Conservation (phyloP, 2,113 vertebrate species). For the Camelus bactrianus region DNA sequence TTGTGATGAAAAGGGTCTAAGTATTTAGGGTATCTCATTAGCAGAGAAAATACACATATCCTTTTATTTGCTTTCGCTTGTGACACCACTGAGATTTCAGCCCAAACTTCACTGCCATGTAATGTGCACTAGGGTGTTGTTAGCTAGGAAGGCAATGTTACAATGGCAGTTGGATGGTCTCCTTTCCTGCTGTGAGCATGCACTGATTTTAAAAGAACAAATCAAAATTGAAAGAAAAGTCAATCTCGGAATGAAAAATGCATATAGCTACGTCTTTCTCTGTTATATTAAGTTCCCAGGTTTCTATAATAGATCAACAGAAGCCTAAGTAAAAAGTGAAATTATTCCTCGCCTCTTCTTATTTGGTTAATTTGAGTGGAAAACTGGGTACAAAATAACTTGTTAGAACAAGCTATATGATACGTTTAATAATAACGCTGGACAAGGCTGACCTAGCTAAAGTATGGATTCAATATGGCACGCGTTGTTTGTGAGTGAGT, state of each 20-base stretch:
- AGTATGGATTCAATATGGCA: not conserved
- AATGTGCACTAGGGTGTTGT: not conserved
- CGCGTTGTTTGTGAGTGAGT: not conserved
- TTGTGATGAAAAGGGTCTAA: constrained; percentile 42
- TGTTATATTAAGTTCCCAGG: not conserved
- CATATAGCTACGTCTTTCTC: not conserved
- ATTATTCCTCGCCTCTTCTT: not conserved
- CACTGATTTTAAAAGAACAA: not conserved
- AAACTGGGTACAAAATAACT: not conserved
- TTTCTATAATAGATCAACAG: not conserved
- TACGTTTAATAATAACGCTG: not conserved
- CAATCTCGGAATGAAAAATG: not conserved
- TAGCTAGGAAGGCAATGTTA: not conserved
- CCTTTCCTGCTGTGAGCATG: not conserved
- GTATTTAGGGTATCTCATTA: constrained; percentile 66
- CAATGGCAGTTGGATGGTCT: not conserved
- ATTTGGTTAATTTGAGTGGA: not conserved
- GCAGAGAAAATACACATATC: constrained; percentile 49
- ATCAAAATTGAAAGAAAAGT: not conserved
- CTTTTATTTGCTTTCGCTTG: constrained; percentile 7
- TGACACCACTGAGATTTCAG: not conserved
- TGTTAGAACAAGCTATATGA: not conserved
- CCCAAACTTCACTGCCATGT: not conserved
- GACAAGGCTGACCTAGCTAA: not conserved
- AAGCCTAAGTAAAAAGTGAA: not conserved